phyloP scores from a whole-genome alignment of 2,113 vertebrate genomes.

The Podarcis muralis region DNA sequence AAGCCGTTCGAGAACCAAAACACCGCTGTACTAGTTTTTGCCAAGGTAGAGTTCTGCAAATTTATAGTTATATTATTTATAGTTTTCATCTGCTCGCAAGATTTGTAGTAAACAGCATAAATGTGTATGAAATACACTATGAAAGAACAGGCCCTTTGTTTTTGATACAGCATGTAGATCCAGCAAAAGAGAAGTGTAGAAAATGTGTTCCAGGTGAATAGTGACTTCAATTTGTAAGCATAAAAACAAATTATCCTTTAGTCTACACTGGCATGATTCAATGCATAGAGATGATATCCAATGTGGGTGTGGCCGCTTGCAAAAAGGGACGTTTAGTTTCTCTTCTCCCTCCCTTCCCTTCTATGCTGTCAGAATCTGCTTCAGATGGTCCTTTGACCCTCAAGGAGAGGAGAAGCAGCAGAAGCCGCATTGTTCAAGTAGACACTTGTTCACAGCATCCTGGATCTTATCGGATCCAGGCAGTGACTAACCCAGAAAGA shows the following conservation, averaged over 20 bases:
- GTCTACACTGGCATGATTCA: not conserved
- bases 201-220: conserved; percentile 71
- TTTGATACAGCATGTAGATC: conserved; percentile 40
- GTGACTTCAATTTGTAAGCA: conserved; percentile 37
- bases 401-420: no score
- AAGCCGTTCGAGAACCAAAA: no score
- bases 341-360: no score
- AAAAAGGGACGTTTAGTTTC: no score
- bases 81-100: not conserved
- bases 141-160: conserved; percentile 65
- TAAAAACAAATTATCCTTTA: not conserved
- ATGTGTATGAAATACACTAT: conserved; percentile 31
- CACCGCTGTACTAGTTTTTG: no score
- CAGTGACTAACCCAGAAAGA: no score
- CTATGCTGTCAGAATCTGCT: no score
- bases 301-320: no score
- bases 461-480: no score
- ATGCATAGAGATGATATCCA: not conserved
- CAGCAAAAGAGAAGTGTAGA: conserved; percentile 54
- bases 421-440: no score
- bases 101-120: conserved; percentile 29
- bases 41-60: not conserved
- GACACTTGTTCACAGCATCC: no score
- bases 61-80: not conserved
- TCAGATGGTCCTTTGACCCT: no score